Percentiles rank a stretch among this genome's conserved stretches.
These are phyloP conservation scores for Callipepla squamata DNA, from an alignment of 2,113 vertebrate genomes.

Conservation along the genomic window DNA sequence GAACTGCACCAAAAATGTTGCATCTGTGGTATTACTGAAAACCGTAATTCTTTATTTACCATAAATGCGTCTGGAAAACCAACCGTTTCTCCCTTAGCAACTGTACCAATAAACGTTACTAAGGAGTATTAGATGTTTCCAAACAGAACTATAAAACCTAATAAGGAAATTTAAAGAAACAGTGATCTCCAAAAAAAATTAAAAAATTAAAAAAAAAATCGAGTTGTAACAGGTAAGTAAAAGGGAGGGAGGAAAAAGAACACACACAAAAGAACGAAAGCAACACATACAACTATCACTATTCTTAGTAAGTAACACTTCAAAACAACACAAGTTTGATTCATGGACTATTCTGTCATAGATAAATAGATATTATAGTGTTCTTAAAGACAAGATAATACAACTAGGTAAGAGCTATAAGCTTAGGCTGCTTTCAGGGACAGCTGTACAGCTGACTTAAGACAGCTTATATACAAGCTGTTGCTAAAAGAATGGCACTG, in stretches of 20 bases:
- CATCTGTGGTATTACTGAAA: not conserved
- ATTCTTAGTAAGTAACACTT: not conserved
- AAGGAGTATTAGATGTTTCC: not conserved
- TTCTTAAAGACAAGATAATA: not conserved
- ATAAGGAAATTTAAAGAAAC: not conserved
- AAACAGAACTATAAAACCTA: not conserved
- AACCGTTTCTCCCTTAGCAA: not conserved
- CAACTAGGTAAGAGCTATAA: not conserved
- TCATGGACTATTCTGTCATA: not conserved
- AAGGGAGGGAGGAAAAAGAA: not conserved
- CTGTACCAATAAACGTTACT: not conserved
- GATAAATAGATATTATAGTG: not conserved
- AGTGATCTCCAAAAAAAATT: not conserved
- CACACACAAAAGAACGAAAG: not conserved
- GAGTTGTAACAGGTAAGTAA: not conserved
- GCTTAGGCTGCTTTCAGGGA: not conserved
- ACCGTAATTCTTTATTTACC: not conserved
- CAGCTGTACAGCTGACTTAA: not conserved
- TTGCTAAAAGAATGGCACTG: not conserved
- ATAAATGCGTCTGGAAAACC: not conserved
- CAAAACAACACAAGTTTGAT: not conserved
- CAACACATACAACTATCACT: not conserved
- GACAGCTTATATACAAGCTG: not conserved
- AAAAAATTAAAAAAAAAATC: not conserved
- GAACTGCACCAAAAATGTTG: not conserved